A percentile compares a stretch with the other conserved stretches of the same genome.
These are phyloP conservation scores for Actinemys pallida DNA, from an alignment of 2,113 vertebrate species.

Conservation along the genomic window DNA sequence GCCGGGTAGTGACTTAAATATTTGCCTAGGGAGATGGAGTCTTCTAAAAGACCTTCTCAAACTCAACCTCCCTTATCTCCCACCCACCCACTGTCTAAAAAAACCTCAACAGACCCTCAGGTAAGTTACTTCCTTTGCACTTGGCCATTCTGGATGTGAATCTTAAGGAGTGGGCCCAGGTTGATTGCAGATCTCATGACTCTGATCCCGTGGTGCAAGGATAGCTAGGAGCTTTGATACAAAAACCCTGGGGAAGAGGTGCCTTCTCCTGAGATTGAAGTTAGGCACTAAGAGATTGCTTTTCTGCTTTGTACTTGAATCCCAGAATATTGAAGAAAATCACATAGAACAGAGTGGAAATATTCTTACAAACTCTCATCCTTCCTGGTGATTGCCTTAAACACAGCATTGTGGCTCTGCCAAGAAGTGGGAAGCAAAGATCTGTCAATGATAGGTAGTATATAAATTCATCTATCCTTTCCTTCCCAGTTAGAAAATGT, in stretches of 20 bases:
- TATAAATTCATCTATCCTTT: not conserved
- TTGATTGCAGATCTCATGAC: not conserved
- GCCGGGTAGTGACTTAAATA: not conserved
- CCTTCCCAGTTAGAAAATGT: not conserved
- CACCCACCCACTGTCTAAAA: not conserved
- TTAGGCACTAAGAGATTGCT: not conserved
- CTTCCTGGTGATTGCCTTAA: not conserved
- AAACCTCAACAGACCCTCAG: not conserved
- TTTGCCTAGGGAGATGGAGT: not conserved
- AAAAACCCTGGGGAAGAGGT: not conserved
- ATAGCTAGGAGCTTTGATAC: not conserved
- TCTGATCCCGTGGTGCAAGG: not conserved
- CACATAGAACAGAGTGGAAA: not conserved
- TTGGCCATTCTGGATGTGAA: not conserved
- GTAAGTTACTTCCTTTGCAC: not conserved
- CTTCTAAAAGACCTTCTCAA: no score
- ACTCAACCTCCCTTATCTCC: not conserved
- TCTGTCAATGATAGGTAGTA: not conserved
- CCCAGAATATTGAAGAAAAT: not conserved
- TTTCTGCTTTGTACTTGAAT: not conserved
- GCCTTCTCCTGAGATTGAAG: not conserved
- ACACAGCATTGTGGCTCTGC: not conserved
- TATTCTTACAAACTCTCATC: not conserved
- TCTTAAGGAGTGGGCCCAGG: not conserved
- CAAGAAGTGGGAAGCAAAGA: not conserved